These are phyloP conservation scores for Eupithecia inturbata DNA, from an alignment of 2,888 invertebrate species.

Conservation along the genomic window DNA sequence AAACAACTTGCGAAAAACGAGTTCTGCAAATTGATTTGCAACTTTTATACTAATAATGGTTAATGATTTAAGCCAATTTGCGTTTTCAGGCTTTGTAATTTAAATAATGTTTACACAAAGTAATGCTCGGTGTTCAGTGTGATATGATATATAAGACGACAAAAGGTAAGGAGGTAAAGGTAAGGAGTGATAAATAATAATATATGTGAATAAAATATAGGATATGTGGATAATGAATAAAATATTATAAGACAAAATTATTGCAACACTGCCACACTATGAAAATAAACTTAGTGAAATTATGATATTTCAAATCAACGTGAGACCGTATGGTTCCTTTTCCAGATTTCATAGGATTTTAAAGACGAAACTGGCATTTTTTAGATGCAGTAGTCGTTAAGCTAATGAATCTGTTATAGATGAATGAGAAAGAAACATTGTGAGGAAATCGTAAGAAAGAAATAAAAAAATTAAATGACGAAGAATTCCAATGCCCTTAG, in stretches of 20 bases:
- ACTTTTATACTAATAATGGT: background rate
- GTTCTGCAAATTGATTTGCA: background rate
- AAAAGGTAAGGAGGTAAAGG: too few relatives aligned
- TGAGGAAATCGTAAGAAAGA: too few relatives aligned
- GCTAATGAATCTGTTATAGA: background rate
- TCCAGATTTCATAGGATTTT: background rate
- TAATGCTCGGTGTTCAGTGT: slow-evolving; percentile 5
- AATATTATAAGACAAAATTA: background rate
- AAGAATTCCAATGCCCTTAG: background rate
- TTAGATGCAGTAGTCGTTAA: background rate
- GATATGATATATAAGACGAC: too few relatives aligned
- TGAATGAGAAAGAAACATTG: background rate
- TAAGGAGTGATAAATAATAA: background rate
- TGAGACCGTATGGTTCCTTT: background rate
- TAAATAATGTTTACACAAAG: background rate
- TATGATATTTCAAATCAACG: background rate
- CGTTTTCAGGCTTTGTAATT: background rate
- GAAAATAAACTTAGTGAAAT: background rate
- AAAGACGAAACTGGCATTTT: too few relatives aligned
- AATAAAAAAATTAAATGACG: background rate
- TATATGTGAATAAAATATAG: background rate
- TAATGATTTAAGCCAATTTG: background rate
- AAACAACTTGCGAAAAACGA: background rate
- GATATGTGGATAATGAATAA: background rate
- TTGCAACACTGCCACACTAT: background rate